Percentiles rank a stretch among this genome's conserved stretches.
These are phyloP conservation scores for Dolichoris vasculosae DNA, from an alignment of 1,140 invertebrate species.

Conservation along the genomic window DNA sequence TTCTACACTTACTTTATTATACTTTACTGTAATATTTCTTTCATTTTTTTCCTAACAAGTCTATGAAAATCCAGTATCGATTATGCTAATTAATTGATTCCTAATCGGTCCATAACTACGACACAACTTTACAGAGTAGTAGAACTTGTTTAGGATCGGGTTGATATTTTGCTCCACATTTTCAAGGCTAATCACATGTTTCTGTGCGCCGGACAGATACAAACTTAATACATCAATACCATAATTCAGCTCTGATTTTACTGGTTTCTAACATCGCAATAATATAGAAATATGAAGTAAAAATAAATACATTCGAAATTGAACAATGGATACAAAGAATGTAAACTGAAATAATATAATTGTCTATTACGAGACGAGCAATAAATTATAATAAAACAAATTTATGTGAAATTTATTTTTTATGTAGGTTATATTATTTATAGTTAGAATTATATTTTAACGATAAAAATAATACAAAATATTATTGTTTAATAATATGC, in stretches of 20 bases:
- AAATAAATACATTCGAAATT: conserved; percentile 31
- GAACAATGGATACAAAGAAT: background rate
- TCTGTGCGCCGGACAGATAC: background rate
- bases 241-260: conserved; percentile 25
- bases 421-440: background rate
- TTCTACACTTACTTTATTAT: background rate
- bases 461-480: too few species aligned
- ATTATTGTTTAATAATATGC: background rate
- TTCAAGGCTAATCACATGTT: conserved; percentile 42
- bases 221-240: conserved; percentile 26
- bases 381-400: background rate
- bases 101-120: conserved; percentile 57
- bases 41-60: conserved; percentile 23
- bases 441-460: background rate
- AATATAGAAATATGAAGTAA: conserved; percentile 27
- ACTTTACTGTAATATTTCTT: background rate
- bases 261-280: conserved; percentile 27
- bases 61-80: conserved; percentile 60
- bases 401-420: background rate
- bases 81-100: conserved; percentile 67
- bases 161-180: conserved; percentile 55
- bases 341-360: background rate
- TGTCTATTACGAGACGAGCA: background rate
- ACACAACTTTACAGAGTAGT: conserved; percentile 9
- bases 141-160: conserved; percentile 49